These are phyloP conservation scores for Sus cebifrons DNA, from an alignment of 2,797 vertebrate genomes.

Conservation along the genomic window DNA sequence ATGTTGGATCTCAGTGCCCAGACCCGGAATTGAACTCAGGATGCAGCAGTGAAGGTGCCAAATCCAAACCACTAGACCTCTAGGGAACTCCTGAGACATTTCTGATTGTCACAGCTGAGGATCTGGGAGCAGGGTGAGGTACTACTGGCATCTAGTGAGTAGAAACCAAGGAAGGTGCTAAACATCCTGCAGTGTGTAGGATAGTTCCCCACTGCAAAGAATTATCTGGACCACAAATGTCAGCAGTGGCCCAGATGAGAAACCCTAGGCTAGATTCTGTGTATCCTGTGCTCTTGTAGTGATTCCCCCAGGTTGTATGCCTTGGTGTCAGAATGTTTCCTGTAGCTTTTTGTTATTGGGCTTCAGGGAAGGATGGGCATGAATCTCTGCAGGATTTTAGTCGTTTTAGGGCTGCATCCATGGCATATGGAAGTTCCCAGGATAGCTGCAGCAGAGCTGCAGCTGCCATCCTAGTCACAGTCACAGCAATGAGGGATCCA, in stretches of 20 bases:
- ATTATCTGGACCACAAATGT: background rate
- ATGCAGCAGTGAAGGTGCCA: no score
- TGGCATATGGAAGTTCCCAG: no score
- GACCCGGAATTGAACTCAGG: no score
- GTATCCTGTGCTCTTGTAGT: background rate
- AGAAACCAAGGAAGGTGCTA: background rate
- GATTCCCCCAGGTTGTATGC: background rate
- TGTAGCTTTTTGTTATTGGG: background rate
- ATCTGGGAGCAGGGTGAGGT: background rate
- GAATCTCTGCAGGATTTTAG: background rate
- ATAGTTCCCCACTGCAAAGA: background rate
- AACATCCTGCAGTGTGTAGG: background rate
- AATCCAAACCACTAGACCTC: no score
- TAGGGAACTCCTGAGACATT: background rate
- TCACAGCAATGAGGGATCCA: no score
- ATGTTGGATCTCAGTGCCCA: no score
- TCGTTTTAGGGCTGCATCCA: no score
- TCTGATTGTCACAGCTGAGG: background rate
- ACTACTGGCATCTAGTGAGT: background rate
- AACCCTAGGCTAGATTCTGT: background rate
- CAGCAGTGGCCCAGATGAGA: background rate
- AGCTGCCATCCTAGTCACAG: no score
- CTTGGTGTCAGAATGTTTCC: background rate
- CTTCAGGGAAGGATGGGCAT: background rate
- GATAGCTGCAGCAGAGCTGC: no score